phyloP scores from a whole-genome alignment of 2,113 vertebrate species.

The Stictonetta naevosa region DNA sequence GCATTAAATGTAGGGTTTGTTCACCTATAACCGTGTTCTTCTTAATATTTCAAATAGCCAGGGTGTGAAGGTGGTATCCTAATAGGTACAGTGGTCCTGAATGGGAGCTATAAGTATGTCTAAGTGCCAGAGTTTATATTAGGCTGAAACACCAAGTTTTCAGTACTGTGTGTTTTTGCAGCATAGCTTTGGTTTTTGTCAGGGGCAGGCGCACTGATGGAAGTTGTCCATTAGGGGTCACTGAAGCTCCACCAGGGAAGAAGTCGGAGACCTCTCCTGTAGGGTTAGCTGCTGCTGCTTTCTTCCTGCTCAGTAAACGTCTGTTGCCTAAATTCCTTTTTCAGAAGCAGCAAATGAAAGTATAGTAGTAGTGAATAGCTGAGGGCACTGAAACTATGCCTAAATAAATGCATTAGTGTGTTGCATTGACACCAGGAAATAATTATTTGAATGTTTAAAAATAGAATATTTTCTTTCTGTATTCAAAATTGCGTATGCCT shows the following conservation, averaged over 20 bases:
- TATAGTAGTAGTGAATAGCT: background rate
- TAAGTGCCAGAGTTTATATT: fast-evolving
- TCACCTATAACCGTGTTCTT: background rate
- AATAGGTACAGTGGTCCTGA: background rate
- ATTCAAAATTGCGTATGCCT: background rate
- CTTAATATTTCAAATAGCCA: background rate
- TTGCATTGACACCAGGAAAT: background rate
- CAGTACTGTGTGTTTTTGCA: fast-evolving
- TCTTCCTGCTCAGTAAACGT: fast-evolving
- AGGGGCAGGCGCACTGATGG: background rate
- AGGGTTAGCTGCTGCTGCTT: fast-evolving
- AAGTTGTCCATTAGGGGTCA: conserved; percentile 53
- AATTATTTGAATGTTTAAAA: background rate
- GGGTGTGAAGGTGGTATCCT: fast-evolving
- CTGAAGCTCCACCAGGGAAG: background rate
- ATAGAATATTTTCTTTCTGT: background rate
- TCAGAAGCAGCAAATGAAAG: fast-evolving
- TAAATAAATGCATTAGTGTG: background rate
- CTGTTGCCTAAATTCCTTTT: background rate
- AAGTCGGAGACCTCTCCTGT: fast-evolving
- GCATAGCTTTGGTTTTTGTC: fast-evolving
- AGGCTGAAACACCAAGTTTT: background rate
- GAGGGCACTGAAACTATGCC: background rate
- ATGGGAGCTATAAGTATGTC: background rate
- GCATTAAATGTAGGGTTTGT: fast-evolving